A percentile compares a stretch with the other conserved stretches of the same genome.
phyloP scores from a whole-genome alignment of 2,797 vertebrate genomes.

The Dicrostonyx torquatus region DNA sequence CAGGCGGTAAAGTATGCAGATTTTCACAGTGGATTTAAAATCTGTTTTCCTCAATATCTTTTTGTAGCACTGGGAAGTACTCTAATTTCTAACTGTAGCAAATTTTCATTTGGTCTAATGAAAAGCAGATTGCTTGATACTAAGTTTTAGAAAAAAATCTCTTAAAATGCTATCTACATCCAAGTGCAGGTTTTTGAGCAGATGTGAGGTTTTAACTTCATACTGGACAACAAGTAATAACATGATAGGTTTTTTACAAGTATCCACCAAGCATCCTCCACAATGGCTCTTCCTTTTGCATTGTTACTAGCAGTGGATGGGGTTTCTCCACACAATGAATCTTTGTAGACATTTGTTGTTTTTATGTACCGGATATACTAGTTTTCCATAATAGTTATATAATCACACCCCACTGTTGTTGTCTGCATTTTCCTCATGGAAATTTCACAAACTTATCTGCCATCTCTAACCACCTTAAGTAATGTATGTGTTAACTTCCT shows the following conservation, averaged over 20 bases:
- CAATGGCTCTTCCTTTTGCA: background rate
- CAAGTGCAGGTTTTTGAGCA: background rate
- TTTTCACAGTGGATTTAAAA: background rate
- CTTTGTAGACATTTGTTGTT: background rate
- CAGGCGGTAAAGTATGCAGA: background rate
- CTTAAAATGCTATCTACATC: background rate
- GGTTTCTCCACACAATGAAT: rapidly evolving
- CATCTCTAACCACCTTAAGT: background rate
- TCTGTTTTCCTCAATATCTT: background rate
- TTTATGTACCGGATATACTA: background rate
- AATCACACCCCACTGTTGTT: background rate
- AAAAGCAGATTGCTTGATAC: background rate
- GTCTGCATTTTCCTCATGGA: background rate
- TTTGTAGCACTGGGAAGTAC: background rate
- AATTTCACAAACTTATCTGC: background rate
- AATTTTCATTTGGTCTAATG: background rate
- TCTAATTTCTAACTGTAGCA: background rate
- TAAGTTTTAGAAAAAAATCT: background rate
- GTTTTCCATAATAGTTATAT: background rate
- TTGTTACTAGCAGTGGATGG: background rate
- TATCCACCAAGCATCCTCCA: background rate
- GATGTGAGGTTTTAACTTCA: background rate
- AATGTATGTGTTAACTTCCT: background rate
- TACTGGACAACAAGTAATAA: background rate
- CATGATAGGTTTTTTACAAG: background rate